Base-by-base conservation (phyloP, 2,797 vertebrate genomes). In the Heterohyrax brucei region DNA sequence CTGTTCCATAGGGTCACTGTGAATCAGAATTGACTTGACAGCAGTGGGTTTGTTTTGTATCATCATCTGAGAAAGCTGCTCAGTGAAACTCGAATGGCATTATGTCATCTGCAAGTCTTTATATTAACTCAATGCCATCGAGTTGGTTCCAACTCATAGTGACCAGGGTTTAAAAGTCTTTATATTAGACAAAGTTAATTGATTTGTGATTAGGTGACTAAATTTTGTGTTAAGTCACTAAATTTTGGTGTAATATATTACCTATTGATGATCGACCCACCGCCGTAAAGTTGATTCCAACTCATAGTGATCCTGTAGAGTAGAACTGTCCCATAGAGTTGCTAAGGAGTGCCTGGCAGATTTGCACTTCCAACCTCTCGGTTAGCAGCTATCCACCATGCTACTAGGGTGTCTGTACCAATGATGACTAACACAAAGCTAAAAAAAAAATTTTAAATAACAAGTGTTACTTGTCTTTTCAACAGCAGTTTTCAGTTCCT, bases 371-470 rank as follows among this genome's bases (percentile, higher is more conserved):
- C 39, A 39, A 39, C 39, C 39, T 39, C 39, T 3, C 39, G 39
- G 39, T 39, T 39, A 39, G 39, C 39, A 39, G 39, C 39, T 39
- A 39, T 39, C 39, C 39, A 39, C 39, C 39, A 39, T 39, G 39
- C 39, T 3, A 39, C 39, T 39, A 39, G 39, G 39, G 39, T 39
- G 39, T 39, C 39, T 39, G 39, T 5, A 62, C 24, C 22, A 70
- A 24, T 80, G 68, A 79, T 8, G 19, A 48, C 12, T 76, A 75
- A 59, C 24, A 56, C 28, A 61, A 87, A 80, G 1, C 66, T 88
- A 91, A 78, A 75, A 83, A 59, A 84, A 80, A 26, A 56, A 81
- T 77, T 86, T 86, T 64, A 24, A 93, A 77, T 70, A 39, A 85
- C 53, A 77, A 39, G 9, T 70, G 81, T 33, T 77, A 61, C 10